These are phyloP conservation scores for Lethocerus indicus DNA, from an alignment of 1,140 invertebrate species.

Conservation along the genomic window DNA sequence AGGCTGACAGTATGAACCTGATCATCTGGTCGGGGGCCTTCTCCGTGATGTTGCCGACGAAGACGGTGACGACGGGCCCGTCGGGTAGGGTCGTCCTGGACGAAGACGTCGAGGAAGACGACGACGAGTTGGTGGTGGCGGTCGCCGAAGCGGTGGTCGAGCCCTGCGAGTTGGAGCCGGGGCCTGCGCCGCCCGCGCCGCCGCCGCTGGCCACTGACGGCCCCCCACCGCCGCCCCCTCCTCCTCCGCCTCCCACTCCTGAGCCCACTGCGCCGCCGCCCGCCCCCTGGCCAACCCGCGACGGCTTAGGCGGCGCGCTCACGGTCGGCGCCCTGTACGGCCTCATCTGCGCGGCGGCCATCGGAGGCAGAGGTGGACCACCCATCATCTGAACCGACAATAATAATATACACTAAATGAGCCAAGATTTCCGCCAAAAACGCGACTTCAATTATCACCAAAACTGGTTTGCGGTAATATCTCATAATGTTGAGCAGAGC, in stretches of 20 bases:
- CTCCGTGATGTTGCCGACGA: slow-evolving; percentile 96
- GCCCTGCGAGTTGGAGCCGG: not conserved
- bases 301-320: no score
- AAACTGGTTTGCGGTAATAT: no score
- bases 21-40: slow-evolving; percentile 90
- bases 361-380: slow-evolving; percentile 19
- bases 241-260: no score
- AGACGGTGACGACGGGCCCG: slow-evolving; percentile 89
- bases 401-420: slow-evolving; percentile 4
- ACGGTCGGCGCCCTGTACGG: slow-evolving; percentile 14
- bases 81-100: slow-evolving; percentile 28
- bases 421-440: slow-evolving; percentile 1
- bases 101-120: slow-evolving; percentile 12
- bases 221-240: no score
- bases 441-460: no score
- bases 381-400: slow-evolving; percentile 17
- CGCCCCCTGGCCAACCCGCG: no score
- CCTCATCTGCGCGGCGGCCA: slow-evolving; percentile 15
- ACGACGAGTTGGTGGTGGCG: slow-evolving; percentile 5
- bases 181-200: no score
- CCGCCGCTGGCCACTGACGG: no score
- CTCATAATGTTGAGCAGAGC: no score
- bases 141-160: not conserved
- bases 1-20: slow-evolving; percentile 71
- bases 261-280: no score